Percentiles rank a stretch among this genome's conserved stretches.
These are phyloP conservation scores for Bungarus multicinctus DNA, from an alignment of 2,113 vertebrate genomes.

Conservation along the genomic window DNA sequence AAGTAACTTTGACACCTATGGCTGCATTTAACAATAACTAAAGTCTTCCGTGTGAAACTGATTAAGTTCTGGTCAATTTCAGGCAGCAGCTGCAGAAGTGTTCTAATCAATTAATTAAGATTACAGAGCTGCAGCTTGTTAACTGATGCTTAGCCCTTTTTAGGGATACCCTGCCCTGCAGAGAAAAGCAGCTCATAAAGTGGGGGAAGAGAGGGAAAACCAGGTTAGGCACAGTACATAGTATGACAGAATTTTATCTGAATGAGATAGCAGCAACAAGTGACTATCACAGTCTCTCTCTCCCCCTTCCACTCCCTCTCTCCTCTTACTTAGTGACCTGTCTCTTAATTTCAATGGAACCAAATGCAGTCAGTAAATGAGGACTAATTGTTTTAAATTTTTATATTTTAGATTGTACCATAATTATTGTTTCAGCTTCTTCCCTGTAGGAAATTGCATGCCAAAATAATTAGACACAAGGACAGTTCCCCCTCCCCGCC, in stretches of 20 bases:
- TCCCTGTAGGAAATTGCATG: neutral
- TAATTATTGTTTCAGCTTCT: slow-evolving; percentile 44
- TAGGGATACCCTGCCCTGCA: neutral
- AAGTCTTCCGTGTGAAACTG: neutral
- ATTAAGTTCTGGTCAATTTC: neutral
- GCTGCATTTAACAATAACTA: neutral
- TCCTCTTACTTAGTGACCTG: neutral
- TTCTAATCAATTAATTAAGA: neutral
- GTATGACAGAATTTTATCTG: neutral
- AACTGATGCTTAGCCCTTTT: neutral
- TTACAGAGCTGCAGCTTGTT: neutral
- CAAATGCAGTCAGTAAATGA: neutral
- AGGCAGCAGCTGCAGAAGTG: neutral
- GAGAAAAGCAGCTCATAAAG: neutral
- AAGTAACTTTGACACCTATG: neutral
- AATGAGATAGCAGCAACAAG: neutral
- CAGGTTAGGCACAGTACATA: neutral
- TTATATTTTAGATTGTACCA: slow-evolving; percentile 59
- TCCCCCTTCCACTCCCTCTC: no score
- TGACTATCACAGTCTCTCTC: neutral
- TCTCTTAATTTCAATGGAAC: neutral
- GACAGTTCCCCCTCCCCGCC: neutral
- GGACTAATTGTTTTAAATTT: slow-evolving; percentile 55
- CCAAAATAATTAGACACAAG: neutral
- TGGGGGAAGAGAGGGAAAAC: neutral